Conservation (phyloP, 2,888 invertebrate genomes). For the Eulithis prunata region DNA sequence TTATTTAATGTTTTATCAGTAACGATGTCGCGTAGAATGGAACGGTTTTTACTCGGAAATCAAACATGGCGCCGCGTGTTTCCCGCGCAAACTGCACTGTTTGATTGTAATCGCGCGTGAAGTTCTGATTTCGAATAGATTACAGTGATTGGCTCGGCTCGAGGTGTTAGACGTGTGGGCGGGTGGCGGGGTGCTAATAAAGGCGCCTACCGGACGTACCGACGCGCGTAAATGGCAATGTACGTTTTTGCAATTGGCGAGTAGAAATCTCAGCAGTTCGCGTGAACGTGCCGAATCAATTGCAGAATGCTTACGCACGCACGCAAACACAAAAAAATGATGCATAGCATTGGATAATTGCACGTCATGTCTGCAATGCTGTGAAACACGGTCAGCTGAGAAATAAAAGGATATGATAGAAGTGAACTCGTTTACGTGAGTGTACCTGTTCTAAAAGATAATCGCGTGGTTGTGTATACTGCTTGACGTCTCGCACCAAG, state of each 20-base stretch:
- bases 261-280: slow-evolving; percentile 55
- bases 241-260: slow-evolving; percentile 62
- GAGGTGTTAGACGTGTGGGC: slow-evolving; percentile 41
- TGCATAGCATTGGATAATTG: slow-evolving; percentile 59
- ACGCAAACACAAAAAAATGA: slow-evolving; percentile 54
- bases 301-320: slow-evolving; percentile 53
- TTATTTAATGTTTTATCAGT: slow-evolving; percentile 58
- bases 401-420: slow-evolving; percentile 27
- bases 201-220: slow-evolving; percentile 58
- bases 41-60: slow-evolving; percentile 45
- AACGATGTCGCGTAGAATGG: slow-evolving; percentile 57
- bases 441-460: background rate
- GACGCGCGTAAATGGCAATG: slow-evolving; percentile 56
- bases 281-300: slow-evolving; percentile 60
- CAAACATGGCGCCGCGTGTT: slow-evolving; percentile 53
- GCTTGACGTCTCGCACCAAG: slow-evolving; percentile 7
- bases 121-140: slow-evolving; percentile 72
- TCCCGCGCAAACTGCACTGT: slow-evolving; percentile 56
- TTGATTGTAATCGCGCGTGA: slow-evolving; percentile 63
- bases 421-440: slow-evolving; percentile 22
- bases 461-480: background rate
- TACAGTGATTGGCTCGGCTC: slow-evolving; percentile 66
- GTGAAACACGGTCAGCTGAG: slow-evolving; percentile 28
- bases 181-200: slow-evolving; percentile 53
- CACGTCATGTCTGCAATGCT: slow-evolving; percentile 47